These are phyloP conservation scores for Drosophila nr. perissopoda DNA, from an alignment of 2,888 invertebrate species.

Conservation along the genomic window DNA sequence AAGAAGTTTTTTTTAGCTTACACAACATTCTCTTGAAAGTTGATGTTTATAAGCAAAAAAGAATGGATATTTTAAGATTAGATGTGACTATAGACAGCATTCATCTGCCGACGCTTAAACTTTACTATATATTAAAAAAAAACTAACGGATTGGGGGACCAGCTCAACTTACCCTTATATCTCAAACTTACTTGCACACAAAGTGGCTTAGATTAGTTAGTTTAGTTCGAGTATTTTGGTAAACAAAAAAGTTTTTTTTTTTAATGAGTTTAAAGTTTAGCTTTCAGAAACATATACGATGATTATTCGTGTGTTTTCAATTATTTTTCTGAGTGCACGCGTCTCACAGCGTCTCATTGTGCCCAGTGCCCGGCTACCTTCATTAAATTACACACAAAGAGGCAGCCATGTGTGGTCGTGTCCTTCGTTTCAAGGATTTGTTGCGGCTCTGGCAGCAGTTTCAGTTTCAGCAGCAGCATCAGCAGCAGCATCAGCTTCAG, in stretches of 20 bases:
- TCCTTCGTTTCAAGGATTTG: slow-evolving; percentile 71
- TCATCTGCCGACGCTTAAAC: too few species aligned
- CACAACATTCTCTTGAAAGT: neutral
- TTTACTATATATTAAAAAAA: neutral
- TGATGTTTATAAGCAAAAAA: neutral
- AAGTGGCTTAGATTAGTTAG: neutral
- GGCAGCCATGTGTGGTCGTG: slow-evolving; percentile 54
- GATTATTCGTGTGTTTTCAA: neutral
- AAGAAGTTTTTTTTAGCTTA: neutral
- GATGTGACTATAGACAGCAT: neutral
- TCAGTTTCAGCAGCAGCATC: too few species aligned
- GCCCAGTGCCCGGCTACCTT: slow-evolving; percentile 38
- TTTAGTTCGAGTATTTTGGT: neutral
- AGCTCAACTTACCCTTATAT: neutral
- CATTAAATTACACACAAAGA: slow-evolving; percentile 60
- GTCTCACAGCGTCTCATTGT: neutral
- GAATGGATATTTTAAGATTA: neutral
- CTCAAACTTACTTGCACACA: neutral
- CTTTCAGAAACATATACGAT: too few species aligned
- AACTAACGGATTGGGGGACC: neutral
- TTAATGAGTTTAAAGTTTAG: too few species aligned
- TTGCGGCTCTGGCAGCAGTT: slow-evolving; percentile 20
- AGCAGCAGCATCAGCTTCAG: too few species aligned
- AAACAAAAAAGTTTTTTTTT: neutral
- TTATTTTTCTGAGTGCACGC: neutral